Conservation (phyloP, 1,140 invertebrate genomes). For the Sipha flava region DNA sequence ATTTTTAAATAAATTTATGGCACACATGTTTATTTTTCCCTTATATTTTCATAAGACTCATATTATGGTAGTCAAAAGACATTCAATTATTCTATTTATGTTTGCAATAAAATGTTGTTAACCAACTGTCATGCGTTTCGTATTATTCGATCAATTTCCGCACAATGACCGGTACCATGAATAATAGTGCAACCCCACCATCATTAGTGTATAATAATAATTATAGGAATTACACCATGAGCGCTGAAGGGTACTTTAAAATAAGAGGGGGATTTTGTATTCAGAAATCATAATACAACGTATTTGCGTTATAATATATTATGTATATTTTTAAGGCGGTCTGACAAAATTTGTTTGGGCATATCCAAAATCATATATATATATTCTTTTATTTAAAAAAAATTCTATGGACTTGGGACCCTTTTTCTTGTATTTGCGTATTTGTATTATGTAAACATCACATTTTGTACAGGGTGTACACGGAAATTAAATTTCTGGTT, state of each 20-base stretch:
- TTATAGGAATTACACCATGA: constrained; percentile 13
- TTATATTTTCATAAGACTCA: too few species aligned
- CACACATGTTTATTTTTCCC: too few species aligned
- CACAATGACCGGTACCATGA: not conserved
- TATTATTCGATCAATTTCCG: not conserved
- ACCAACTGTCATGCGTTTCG: not conserved
- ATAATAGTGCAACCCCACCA: not conserved
- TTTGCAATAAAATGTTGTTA: not conserved
- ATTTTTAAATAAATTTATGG: too few species aligned
- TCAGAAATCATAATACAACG: not conserved
- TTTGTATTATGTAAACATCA: not conserved
- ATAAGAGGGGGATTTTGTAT: not conserved
- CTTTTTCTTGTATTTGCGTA: not conserved
- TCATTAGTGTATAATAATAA: constrained; percentile 24
- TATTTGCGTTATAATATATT: not conserved
- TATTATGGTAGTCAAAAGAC: too few species aligned
- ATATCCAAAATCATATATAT: not conserved
- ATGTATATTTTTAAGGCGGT: not conserved
- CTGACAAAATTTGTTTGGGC: not conserved
- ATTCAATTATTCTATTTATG: not conserved
- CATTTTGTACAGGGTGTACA: not conserved
- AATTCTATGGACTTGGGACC: not conserved
- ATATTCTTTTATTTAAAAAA: not conserved
- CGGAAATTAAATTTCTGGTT: not conserved
- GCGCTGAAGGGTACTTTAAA: not conserved